These are phyloP conservation scores for Philereme vetulata DNA, from an alignment of 2,888 invertebrate species.

Conservation along the genomic window DNA sequence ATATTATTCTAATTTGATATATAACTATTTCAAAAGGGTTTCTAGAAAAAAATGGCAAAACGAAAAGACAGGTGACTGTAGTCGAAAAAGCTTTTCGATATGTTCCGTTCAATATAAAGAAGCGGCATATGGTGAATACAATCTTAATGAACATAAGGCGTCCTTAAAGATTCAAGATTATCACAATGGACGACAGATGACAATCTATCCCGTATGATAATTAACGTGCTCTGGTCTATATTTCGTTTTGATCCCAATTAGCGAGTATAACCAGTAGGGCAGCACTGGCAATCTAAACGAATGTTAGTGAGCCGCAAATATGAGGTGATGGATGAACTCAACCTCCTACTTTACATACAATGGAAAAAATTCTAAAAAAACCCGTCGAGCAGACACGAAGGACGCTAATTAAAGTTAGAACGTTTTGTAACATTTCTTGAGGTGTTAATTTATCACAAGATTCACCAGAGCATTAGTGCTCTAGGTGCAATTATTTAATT, in stretches of 20 bases:
- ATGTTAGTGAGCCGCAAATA: conserved; percentile 70
- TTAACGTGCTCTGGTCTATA: conserved; percentile 36
- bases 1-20: no score
- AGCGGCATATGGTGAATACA: conserved; percentile 28
- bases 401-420: conserved; percentile 78
- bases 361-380: conserved; percentile 70
- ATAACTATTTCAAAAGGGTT: neutral
- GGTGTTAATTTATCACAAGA: conserved; percentile 57
- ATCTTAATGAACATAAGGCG: conserved; percentile 29
- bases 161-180: conserved; percentile 32
- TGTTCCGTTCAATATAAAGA: conserved; percentile 9
- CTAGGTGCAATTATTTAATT: neutral
- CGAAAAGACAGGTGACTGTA: conserved; percentile 10
- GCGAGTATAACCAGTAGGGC: conserved; percentile 56
- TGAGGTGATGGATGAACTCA: conserved; percentile 79
- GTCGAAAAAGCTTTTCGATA: conserved; percentile 13
- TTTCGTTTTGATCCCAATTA: conserved; percentile 38
- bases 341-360: conserved; percentile 77
- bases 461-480: conserved; percentile 53
- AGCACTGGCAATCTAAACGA: conserved; percentile 56
- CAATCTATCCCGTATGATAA: conserved; percentile 35
- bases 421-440: conserved; percentile 67
- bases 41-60: neutral
- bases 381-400: conserved; percentile 65
- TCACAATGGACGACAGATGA: conserved; percentile 35